These are phyloP conservation scores for Venusia cambrica DNA, from an alignment of 2,888 invertebrate species.

Conservation along the genomic window DNA sequence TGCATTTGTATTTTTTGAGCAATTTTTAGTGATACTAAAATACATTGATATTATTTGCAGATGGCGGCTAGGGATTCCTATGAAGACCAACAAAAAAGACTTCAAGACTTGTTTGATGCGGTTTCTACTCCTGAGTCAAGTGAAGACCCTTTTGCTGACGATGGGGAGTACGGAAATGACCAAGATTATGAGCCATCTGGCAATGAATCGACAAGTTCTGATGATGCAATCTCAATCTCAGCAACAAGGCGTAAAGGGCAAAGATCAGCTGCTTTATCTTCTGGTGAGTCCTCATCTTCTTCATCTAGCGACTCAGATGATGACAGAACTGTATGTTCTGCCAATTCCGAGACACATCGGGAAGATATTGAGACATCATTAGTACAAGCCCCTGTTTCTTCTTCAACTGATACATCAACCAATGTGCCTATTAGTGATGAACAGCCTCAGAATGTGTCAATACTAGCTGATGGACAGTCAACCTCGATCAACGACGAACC, in stretches of 20 bases:
- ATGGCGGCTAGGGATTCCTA: slow-evolving; percentile 18
- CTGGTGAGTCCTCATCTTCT: slow-evolving; percentile 13
- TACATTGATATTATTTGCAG: slow-evolving; percentile 4
- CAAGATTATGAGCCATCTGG: slow-evolving; percentile 14
- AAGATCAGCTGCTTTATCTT: slow-evolving; percentile 13
- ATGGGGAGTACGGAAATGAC: slow-evolving; percentile 21
- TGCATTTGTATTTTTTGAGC: neutral
- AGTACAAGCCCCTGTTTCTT: slow-evolving; percentile 3
- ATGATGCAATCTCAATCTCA: slow-evolving; percentile 8
- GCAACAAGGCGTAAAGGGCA: slow-evolving; percentile 8
- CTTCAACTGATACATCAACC: neutral
- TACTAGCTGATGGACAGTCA: slow-evolving; percentile 1
- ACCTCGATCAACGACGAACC: neutral
- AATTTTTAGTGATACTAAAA: slow-evolving; percentile 1
- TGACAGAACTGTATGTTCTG: slow-evolving; percentile 3
- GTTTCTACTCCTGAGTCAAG: slow-evolving; percentile 21
- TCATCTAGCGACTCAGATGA: slow-evolving; percentile 4
- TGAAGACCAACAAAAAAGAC: slow-evolving; percentile 21
- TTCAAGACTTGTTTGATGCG: slow-evolving; percentile 20
- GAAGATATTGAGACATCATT: slow-evolving; percentile 6
- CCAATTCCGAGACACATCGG: slow-evolving; percentile 1
- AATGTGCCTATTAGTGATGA: slow-evolving; percentile 8
- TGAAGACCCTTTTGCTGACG: slow-evolving; percentile 20
- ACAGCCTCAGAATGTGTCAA: slow-evolving; percentile 12
- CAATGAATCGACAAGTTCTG: slow-evolving; percentile 18